Evolutionary conservation across 2,797 vertebrate genomes (phyloP).

Genomic region (Coilia nasus): DNA sequence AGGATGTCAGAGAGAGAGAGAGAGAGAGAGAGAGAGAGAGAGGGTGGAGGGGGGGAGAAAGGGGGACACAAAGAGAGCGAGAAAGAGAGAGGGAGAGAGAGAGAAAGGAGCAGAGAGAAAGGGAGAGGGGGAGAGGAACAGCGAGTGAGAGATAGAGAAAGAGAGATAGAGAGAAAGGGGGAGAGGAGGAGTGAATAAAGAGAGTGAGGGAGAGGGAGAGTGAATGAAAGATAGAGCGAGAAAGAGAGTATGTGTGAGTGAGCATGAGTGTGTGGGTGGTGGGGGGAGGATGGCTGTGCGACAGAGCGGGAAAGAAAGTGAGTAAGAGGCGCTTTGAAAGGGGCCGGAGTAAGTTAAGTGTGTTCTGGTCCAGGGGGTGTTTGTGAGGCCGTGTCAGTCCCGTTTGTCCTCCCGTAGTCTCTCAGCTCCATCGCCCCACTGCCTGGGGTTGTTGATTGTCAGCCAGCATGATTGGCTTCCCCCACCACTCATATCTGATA

Average conservation of each 20-base stretch:
- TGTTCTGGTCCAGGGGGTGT: conserved; percentile 42
- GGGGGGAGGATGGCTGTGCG: conserved; percentile 26
- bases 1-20: conserved; percentile 51
- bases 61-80: background rate
- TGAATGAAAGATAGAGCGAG: conserved; percentile 34
- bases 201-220: background rate
- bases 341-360: conserved; percentile 53
- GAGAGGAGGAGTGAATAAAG: background rate
- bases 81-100: background rate
- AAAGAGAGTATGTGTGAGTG: background rate
- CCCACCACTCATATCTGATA: conserved; percentile 71
- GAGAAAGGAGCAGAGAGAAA: too few relatives aligned
- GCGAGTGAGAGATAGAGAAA: conserved; percentile 33
- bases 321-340: conserved; percentile 41
- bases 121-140: background rate
- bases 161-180: conserved; percentile 26
- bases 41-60: background rate
- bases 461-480: conserved; percentile 73
- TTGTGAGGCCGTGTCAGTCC: conserved; percentile 24
- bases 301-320: background rate
- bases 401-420: conserved; percentile 38
- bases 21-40: background rate
- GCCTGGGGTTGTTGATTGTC: conserved; percentile 63
- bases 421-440: conserved; percentile 30
- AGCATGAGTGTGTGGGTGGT: background rate